A percentile compares a stretch with the other conserved stretches of the same genome.
These are phyloP conservation scores for Grammomys dolichurus DNA, from an alignment of 2,113 vertebrate species.

Conservation along the genomic window DNA sequence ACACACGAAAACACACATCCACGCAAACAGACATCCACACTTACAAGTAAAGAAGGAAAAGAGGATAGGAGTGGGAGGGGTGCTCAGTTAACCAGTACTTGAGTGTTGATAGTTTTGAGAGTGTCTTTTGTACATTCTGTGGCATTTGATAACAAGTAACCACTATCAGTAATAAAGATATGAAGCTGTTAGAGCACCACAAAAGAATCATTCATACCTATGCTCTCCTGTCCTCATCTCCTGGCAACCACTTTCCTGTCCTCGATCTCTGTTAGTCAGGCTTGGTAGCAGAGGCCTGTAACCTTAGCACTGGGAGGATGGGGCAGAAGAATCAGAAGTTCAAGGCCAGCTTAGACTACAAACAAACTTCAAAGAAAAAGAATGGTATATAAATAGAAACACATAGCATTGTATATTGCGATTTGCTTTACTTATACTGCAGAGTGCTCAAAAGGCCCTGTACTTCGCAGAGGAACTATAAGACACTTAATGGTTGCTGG, in stretches of 20 bases:
- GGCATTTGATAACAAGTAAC: neutral
- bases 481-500: neutral
- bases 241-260: neutral
- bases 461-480: neutral
- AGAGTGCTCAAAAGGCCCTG: neutral
- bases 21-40: neutral
- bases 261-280: neutral
- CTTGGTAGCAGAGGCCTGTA: neutral
- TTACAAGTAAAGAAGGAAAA: neutral
- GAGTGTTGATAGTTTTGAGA: neutral
- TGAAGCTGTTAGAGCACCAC: too few species aligned
- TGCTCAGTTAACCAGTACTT: neutral
- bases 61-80: too few species aligned
- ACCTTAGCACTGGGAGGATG: neutral
- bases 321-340: neutral
- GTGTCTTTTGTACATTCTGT: neutral
- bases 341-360: neutral
- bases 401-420: neutral
- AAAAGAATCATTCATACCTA: neutral
- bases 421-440: neutral
- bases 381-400: neutral
- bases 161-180: neutral
- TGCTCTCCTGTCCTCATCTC: neutral
- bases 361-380: neutral
- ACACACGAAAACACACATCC: neutral